Conservation (phyloP, 2,888 invertebrate species). For the Pyrrhia umbra region DNA sequence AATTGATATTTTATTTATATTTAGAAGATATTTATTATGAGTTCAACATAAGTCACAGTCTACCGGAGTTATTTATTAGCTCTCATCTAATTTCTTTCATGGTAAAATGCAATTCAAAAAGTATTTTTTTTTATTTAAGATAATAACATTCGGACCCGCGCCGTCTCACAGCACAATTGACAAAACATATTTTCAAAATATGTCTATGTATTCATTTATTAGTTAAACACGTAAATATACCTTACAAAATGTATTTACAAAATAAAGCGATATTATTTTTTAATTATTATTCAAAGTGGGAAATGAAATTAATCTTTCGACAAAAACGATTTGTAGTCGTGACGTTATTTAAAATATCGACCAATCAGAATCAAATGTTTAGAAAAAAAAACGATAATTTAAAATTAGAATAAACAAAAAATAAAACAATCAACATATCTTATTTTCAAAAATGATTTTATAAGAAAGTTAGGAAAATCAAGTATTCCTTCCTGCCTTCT, state of each 20-base stretch:
- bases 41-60: conserved; percentile 11
- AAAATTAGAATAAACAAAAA: neutral
- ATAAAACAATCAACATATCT: neutral
- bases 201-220: conserved; percentile 79
- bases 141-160: conserved; percentile 79
- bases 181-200: conserved; percentile 90
- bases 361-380: neutral
- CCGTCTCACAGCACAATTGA: conserved; percentile 89
- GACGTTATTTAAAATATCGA: conserved; percentile 40
- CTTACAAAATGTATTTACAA: conserved; percentile 89
- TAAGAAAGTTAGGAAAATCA: neutral
- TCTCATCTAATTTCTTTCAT: conserved; percentile 3
- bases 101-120: conserved; percentile 18
- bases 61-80: conserved; percentile 10
- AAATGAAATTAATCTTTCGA: conserved; percentile 74
- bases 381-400: neutral
- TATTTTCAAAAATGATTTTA: neutral
- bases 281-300: conserved; percentile 74
- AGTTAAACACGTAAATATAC: conserved; percentile 88
- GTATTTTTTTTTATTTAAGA: conserved; percentile 52
- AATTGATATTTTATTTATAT: neutral
- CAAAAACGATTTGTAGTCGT: conserved; percentile 59
- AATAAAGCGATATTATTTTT: conserved; percentile 84
- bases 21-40: neutral
- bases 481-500: neutral